These are phyloP conservation scores for Brenthis daphne DNA, from an alignment of 2,888 invertebrate genomes.

Conservation along the genomic window DNA sequence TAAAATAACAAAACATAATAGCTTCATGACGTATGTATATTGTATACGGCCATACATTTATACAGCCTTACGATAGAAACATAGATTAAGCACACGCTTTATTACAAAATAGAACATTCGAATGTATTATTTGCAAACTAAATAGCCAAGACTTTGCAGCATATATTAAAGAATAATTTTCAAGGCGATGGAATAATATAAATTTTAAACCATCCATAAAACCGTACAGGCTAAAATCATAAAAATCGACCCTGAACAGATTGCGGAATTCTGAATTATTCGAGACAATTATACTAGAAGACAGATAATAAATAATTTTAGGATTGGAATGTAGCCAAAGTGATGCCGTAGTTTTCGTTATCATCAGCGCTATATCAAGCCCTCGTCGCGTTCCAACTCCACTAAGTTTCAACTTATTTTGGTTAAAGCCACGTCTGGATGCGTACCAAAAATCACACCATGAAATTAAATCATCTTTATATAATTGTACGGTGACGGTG, in stretches of 20 bases:
- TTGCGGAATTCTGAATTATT: constrained; percentile 19
- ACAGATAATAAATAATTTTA: constrained; percentile 36
- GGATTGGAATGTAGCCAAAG: constrained; percentile 34
- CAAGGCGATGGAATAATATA: background rate
- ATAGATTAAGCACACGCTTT: too few relatives aligned
- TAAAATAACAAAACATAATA: too few relatives aligned
- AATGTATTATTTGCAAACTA: too few relatives aligned
- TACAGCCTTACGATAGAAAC: too few relatives aligned
- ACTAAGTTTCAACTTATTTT: constrained; percentile 14
- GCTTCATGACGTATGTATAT: too few relatives aligned
- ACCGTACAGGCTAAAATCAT: constrained; percentile 18
- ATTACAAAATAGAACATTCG: too few relatives aligned
- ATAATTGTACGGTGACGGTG: constrained; percentile 4
- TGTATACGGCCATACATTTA: too few relatives aligned
- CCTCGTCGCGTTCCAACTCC: constrained; percentile 10
- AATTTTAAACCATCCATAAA: background rate
- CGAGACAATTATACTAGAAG: constrained; percentile 27
- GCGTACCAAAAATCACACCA: constrained; percentile 20
- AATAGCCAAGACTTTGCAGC: background rate
- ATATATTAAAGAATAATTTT: background rate
- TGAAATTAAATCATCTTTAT: constrained; percentile 18
- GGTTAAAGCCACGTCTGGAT: constrained; percentile 10
- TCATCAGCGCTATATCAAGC: constrained; percentile 36
- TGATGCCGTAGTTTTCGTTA: constrained; percentile 17
- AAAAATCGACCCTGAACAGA: constrained; percentile 22